Conservation (phyloP, 2,888 invertebrate genomes). For the Metalampra italica region DNA sequence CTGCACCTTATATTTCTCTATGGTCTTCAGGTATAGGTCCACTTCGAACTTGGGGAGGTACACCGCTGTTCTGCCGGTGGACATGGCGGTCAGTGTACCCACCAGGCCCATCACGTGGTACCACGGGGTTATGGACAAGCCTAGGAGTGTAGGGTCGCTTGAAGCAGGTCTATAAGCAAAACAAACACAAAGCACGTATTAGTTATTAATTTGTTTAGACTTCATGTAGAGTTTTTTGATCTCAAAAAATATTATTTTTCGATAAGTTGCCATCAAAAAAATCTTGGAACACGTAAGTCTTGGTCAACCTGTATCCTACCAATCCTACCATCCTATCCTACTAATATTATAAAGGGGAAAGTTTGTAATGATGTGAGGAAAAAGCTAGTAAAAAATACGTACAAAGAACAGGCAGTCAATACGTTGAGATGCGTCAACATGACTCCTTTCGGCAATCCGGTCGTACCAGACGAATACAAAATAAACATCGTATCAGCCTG, state of each 20-base stretch:
- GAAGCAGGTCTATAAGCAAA: slow-evolving; percentile 10
- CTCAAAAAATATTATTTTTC: no score
- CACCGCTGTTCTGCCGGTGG: slow-evolving; percentile 28
- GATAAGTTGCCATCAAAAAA: no score
- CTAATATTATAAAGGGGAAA: no score
- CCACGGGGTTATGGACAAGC: slow-evolving; percentile 50
- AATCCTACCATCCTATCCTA: no score
- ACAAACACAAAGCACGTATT: no score
- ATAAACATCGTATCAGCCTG: slow-evolving; percentile 43
- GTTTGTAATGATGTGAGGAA: no score
- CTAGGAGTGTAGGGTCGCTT: slow-evolving; percentile 4
- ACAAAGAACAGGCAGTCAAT: slow-evolving; percentile 33
- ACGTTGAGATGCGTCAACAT: slow-evolving; percentile 52
- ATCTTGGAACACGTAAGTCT: no score
- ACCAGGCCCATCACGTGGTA: slow-evolving; percentile 55
- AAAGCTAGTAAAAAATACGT: slow-evolving; percentile 23
- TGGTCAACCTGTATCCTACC: no score
- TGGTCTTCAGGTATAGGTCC: slow-evolving; percentile 43
- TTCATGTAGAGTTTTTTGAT: no score
- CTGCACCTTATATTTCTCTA: slow-evolving; percentile 56
- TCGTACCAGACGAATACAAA: slow-evolving; percentile 63
- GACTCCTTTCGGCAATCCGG: slow-evolving; percentile 62
- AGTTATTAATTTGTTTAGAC: no score
- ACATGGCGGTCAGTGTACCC: slow-evolving; percentile 23
- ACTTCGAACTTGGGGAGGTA: slow-evolving; percentile 51